Percentiles rank a stretch among this genome's conserved stretches.
phyloP scores from a whole-genome alignment of 2,797 vertebrate genomes.

The Falco novaeseelandiae region DNA sequence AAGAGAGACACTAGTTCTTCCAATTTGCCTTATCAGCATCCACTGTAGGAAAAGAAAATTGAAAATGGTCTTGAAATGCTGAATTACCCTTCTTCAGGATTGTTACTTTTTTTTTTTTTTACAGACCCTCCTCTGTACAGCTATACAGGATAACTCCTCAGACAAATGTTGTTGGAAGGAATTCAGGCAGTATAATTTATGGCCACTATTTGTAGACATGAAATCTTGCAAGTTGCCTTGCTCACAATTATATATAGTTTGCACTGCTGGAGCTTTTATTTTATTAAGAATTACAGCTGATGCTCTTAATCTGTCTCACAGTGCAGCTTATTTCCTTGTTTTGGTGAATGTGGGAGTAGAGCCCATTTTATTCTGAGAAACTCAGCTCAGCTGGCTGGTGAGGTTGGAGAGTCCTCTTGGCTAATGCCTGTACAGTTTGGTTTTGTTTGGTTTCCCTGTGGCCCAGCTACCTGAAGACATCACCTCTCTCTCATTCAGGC shows the following conservation, averaged over 20 bases:
- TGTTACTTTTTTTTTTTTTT: not conserved
- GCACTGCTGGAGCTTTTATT: not conserved
- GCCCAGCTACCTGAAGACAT: not conserved
- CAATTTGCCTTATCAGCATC: constrained; percentile 17
- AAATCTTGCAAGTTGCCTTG: not conserved
- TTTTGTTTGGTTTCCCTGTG: not conserved
- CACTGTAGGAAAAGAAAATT: not conserved
- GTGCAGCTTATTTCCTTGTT: not conserved
- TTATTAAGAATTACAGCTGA: not conserved
- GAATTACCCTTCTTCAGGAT: not conserved
- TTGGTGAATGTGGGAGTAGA: not conserved
- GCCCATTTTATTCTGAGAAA: not conserved
- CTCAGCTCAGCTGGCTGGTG: not conserved
- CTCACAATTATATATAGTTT: not conserved
- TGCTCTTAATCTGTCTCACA: not conserved
- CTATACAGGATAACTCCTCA: not conserved
- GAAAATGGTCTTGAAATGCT: constrained; percentile 16
- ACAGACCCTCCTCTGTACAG: not conserved
- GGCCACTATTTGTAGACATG: not conserved
- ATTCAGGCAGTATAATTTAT: not conserved
- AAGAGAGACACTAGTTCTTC: constrained; percentile 52
- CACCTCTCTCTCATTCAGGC: not conserved
- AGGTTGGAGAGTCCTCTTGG: not conserved
- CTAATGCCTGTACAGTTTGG: not conserved
- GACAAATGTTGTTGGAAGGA: not conserved